Conservation (phyloP, 2,113 vertebrate genomes). For the Micromys minutus region DNA sequence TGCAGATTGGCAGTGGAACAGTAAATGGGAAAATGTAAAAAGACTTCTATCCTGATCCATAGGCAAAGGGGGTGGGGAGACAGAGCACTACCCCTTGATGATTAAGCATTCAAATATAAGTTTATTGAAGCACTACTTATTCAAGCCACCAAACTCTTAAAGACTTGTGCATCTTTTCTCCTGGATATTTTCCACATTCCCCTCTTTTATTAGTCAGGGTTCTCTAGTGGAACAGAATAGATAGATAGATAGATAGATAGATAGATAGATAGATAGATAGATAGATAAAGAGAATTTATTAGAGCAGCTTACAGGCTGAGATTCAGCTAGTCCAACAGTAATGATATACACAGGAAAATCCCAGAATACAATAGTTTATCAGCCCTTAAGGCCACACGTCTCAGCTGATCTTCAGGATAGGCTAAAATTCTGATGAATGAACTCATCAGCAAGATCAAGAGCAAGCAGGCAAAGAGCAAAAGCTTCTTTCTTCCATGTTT, state of each 20-base stretch:
- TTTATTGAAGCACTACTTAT: background rate
- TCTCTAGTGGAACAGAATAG: background rate
- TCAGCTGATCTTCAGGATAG: background rate
- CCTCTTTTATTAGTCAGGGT: background rate
- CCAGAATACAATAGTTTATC: background rate
- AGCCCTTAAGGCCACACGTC: background rate
- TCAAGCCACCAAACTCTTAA: background rate
- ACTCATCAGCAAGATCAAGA: background rate
- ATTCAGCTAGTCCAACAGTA: background rate
- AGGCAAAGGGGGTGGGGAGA: background rate
- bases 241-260: background rate
- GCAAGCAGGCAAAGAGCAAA: background rate
- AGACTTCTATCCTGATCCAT: background rate
- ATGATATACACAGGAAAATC: background rate
- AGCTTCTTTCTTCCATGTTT: background rate
- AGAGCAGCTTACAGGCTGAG: background rate
- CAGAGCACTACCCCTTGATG: background rate
- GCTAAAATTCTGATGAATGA: background rate
- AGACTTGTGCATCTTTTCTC: background rate
- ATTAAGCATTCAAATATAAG: background rate
- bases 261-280: background rate
- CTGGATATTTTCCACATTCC: background rate
- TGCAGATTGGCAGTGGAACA: background rate
- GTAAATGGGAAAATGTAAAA: background rate
- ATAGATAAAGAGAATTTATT: background rate